phyloP scores from a whole-genome alignment of 2,797 vertebrate genomes.

The Onychomys leucogaster region DNA sequence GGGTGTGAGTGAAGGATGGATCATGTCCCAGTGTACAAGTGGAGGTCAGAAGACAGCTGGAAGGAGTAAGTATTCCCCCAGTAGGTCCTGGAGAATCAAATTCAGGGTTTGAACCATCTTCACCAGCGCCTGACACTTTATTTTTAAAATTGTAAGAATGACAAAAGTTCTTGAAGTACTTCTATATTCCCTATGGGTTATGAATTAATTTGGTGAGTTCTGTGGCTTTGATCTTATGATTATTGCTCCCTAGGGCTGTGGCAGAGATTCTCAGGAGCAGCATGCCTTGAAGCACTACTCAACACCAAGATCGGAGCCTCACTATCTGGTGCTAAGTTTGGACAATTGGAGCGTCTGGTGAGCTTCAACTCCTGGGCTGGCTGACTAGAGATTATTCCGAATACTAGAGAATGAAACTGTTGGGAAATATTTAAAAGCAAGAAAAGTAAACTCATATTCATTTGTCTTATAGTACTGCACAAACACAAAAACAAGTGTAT shows the following conservation, averaged over 20 bases:
- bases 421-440: constrained; percentile 7
- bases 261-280: constrained; percentile 90
- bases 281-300: constrained; percentile 94
- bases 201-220: neutral
- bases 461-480: neutral
- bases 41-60: neutral
- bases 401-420: neutral
- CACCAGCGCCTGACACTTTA: neutral
- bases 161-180: neutral
- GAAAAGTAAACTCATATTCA: neutral
- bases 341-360: constrained; percentile 97
- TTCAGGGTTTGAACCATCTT: neutral
- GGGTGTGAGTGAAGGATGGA: neutral
- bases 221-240: constrained; percentile 40
- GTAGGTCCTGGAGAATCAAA: neutral
- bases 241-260: constrained; percentile 91
- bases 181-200: neutral
- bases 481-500: neutral
- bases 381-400: neutral
- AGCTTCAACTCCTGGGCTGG: constrained; percentile 77
- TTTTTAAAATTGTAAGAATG: neutral
- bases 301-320: constrained; percentile 93
- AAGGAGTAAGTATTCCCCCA: neutral
- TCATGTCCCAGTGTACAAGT: no score
- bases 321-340: constrained; percentile 94